Conservation (phyloP, 2,797 vertebrate species). For the Thalassophryne amazonica region DNA sequence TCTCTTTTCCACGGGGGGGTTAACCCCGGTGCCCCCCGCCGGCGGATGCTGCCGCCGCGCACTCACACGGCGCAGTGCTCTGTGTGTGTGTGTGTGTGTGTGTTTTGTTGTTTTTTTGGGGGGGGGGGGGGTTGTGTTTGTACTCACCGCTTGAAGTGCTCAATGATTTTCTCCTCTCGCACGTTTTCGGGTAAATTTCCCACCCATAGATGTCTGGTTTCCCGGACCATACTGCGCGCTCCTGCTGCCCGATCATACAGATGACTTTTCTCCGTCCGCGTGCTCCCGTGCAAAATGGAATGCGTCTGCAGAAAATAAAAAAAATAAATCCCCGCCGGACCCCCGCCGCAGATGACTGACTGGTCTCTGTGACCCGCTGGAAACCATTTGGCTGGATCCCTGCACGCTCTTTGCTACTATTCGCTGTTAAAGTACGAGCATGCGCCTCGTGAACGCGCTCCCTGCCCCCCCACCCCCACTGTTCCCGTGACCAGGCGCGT, state of each 20-base stretch:
- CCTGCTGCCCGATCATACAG: slow-evolving; percentile 81
- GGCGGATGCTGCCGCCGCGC: too few relatives aligned
- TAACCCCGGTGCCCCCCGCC: too few relatives aligned
- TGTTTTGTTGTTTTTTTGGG: too few relatives aligned
- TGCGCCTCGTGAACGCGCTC: slow-evolving; percentile 76
- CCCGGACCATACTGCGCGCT: slow-evolving; percentile 95
- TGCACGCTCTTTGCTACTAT: slow-evolving; percentile 77
- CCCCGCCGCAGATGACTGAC: slow-evolving; percentile 64
- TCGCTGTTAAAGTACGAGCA: slow-evolving; percentile 78
- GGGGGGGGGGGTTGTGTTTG: too few relatives aligned
- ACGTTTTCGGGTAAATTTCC: slow-evolving; percentile 99
- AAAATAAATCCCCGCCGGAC: slow-evolving; percentile 43
- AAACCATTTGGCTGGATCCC: slow-evolving; percentile 72
- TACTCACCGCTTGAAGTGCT: slow-evolving; percentile 99
- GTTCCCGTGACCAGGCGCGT: slow-evolving; percentile 81
- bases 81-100: too few relatives aligned
- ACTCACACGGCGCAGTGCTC: background rate
- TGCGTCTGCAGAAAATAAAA: slow-evolving; percentile 47
- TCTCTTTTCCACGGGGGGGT: too few relatives aligned
- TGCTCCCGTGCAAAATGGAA: slow-evolving; percentile 67
- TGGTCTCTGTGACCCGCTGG: slow-evolving; percentile 70
- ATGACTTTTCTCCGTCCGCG: slow-evolving; percentile 70
- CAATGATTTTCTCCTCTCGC: slow-evolving; percentile 98
- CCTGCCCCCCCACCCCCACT: too few relatives aligned
- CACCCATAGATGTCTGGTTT: slow-evolving; percentile 99